Base-by-base conservation (phyloP, 2,888 invertebrate species). In the Tetranychus truncatus region DNA sequence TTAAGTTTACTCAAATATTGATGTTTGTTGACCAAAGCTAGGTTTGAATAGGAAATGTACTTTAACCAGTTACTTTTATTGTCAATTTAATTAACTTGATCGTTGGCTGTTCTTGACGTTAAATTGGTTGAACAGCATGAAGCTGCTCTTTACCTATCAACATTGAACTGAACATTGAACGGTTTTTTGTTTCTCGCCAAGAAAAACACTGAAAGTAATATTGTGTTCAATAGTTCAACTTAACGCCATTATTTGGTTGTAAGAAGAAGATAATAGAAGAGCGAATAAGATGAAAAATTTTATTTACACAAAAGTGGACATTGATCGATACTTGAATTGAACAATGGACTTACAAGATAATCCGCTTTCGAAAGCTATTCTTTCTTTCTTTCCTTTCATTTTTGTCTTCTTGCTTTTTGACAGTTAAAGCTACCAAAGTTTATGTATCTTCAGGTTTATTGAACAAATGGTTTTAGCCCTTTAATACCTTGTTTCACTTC, bases 291-390 rank as follows among this genome's bases (percentile, higher is more conserved):
- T 55, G 55, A 55, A 34, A 34, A 34, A 55, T 55, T 55, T 55
- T 55, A 55, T 55, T 55, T 55, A 55, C 55, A 55, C 55, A 55
- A 55, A 55, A 55, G 15, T 55, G 55, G 55, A 55, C 55, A 55
- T 55, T 55, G 55, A 55, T 55, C 55, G 55, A 55, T 55, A 55
- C 55, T 55, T 15, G 55, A 55, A 55, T 55, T 55, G 9, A 55
- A 55, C 55, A 55, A 55, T 55, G 55, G 55, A 55, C 55, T 55
- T 55, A 55, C 55, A 55, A 55, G 55, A 55, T 55, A 55, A 55
- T 55, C 55, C 55, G 55, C 55, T 55, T 55, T 55, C 55, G 9
- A 34, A 34, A 34, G 34, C 55, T 55, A 9, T 55, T 55, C 55
- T 55, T 15, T 55, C 55, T 55, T 55, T 15, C 15, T 55, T 55